Percentiles rank a stretch among this genome's conserved stretches.
These are phyloP conservation scores for Sebastes umbrosus DNA, from an alignment of 2,797 vertebrate species.

Conservation along the genomic window DNA sequence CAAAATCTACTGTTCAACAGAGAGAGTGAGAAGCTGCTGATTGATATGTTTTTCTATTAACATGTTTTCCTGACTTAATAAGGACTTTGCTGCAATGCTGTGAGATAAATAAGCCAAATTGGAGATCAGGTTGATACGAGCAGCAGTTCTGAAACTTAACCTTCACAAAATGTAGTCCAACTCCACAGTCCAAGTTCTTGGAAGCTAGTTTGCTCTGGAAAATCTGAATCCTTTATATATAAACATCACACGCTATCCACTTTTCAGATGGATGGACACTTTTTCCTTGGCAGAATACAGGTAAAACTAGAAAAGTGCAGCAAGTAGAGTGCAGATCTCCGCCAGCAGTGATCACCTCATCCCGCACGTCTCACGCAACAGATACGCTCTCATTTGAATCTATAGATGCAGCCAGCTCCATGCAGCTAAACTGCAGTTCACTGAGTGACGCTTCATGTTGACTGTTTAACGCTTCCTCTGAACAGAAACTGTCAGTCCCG, in stretches of 20 bases:
- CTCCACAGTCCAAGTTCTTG: background rate
- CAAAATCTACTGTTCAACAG: conserved; percentile 45
- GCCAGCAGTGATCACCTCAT: background rate
- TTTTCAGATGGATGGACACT: background rate
- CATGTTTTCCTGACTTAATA: background rate
- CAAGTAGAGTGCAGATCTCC: background rate
- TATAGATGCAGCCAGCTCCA: too few relatives aligned
- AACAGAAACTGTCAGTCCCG: too few relatives aligned
- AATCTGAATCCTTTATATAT: background rate
- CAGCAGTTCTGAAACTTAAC: background rate
- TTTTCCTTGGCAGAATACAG: background rate
- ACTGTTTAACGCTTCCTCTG: background rate
- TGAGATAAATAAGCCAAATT: background rate
- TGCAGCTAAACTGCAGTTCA: background rate
- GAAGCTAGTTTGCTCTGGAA: background rate
- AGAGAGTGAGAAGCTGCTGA: conserved; percentile 19
- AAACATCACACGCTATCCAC: background rate
- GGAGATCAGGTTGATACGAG: background rate
- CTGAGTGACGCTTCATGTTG: background rate
- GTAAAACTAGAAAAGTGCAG: background rate
- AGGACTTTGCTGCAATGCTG: background rate
- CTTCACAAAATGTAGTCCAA: background rate
- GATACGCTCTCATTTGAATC: too few relatives aligned
- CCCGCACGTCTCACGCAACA: too few relatives aligned
- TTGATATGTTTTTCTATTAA: conserved; percentile 50